Evolutionary conservation across 2,888 invertebrate species (phyloP).

Genomic region (Spisula subtruncata): DNA sequence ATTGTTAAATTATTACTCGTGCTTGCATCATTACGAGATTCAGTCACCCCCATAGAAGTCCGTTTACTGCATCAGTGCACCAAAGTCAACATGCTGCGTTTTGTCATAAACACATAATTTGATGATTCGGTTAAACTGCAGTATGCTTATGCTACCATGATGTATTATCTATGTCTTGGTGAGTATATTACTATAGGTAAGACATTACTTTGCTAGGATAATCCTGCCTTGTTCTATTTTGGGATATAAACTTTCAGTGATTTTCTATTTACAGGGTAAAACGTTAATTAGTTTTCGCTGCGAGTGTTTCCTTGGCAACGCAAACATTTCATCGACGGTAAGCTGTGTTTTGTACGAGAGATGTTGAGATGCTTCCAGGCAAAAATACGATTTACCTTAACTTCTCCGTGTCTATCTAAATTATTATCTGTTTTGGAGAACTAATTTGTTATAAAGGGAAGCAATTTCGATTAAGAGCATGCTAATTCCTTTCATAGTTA

Average conservation of each 20-base stretch:
- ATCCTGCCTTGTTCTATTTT: not conserved
- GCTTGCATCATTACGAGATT: too few species aligned
- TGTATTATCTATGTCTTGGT: too few species aligned
- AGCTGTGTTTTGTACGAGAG: not conserved
- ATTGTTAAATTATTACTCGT: too few species aligned
- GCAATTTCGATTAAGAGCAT: not conserved
- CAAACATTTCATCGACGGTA: not conserved
- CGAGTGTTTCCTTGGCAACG: constrained; percentile 12
- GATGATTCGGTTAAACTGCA: too few species aligned
- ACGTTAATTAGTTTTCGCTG: constrained; percentile 18
- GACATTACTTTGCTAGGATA: not conserved
- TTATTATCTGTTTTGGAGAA: not conserved
- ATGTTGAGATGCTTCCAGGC: not conserved
- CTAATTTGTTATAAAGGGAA: not conserved
- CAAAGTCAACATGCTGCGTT: too few species aligned
- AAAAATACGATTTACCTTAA: not conserved
- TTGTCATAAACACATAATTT: too few species aligned
- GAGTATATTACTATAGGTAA: not conserved
- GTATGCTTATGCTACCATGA: too few species aligned
- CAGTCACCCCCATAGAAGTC: too few species aligned
- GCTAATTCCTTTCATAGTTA: not conserved
- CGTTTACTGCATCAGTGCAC: too few species aligned
- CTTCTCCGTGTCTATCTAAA: not conserved
- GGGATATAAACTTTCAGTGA: not conserved
- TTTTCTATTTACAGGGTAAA: constrained; percentile 6